Base-by-base conservation (phyloP, 1,140 invertebrate species). In the Coenobita brevimanus region DNA sequence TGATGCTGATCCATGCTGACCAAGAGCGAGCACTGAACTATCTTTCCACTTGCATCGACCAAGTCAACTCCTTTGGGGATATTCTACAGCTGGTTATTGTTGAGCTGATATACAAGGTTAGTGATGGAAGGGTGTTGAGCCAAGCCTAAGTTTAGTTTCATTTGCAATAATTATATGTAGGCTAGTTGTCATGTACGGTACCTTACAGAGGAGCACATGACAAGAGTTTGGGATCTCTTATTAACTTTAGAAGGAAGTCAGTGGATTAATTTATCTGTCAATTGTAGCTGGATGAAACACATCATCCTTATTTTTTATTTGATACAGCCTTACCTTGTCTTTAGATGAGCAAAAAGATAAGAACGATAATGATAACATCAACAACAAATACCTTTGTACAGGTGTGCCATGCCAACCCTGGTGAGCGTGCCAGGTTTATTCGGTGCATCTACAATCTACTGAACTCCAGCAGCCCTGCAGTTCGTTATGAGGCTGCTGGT, bases 31-130 rank as follows among this genome's bases (percentile, higher is more conserved):
- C 99, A 13, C 93, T 99, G 3, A 94, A 96, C 89, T 99, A 99
- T 93, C 94, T 99, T 43, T 96, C 97, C 57, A 96, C 97, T 8
- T 98, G 98, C 92, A 95, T 99, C 69, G 98, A 99, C 92, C 96
- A 97, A 93, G 97, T 98, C 67, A 96, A 97, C 91, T 95, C 95
- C 41, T 99, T 99, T 93, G 98, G 98, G 17, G 99, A 99, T 92
- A 99, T 99, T 90, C 93, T 99, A 8, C 99, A 99, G 92, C 93
- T 99, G 57, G 98, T 99, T 36, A 99, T 99, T 92, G 99, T 99
- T 0, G 99, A 99, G 93, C 94, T 99, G 0, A 99, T 99, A 91
- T 99, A 99, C 92, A 99, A 99, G 95, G 98, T 99, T 91, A 90
- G 89, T 90, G 67, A 10, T 41, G 38, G 33, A 78, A n/a, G 13